Conservation (phyloP, 2,888 invertebrate species). For the Salpingus planirostris region DNA sequence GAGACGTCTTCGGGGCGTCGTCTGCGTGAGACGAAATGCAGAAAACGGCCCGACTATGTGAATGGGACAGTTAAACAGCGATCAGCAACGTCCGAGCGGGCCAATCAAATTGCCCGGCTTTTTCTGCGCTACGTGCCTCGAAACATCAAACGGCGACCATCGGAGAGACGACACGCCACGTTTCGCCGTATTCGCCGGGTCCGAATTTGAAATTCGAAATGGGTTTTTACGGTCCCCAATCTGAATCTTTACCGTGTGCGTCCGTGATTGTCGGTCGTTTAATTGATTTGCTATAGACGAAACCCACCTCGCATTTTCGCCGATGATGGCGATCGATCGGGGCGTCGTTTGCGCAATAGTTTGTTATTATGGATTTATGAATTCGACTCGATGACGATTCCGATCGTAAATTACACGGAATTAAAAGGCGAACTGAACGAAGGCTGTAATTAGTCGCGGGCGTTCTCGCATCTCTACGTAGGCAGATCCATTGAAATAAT, state of each 20-base stretch:
- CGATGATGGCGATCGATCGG: no score
- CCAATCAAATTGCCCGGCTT: constrained; percentile 32
- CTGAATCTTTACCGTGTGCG: constrained; percentile 14
- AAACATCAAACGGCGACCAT: neutral
- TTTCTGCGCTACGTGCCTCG: constrained; percentile 22
- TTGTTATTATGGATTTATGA: no score
- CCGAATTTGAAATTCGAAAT: constrained; percentile 19
- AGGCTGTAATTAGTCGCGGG: no score
- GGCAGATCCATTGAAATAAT: no score
- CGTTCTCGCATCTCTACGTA: no score
- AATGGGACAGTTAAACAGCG: constrained; percentile 31
- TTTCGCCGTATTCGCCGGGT: constrained; percentile 14
- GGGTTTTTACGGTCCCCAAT: constrained; percentile 15
- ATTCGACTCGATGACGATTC: no score
- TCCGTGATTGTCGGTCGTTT: constrained; percentile 16
- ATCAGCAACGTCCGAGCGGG: constrained; percentile 28
- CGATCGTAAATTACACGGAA: no score
- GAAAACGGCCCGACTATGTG: constrained; percentile 6
- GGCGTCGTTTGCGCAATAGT: no score
- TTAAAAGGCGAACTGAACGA: no score
- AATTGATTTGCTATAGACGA: constrained; percentile 18
- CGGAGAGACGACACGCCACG: no score
- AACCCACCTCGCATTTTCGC: no score
- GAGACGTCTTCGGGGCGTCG: neutral
- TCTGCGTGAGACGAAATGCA: neutral